Conservation (phyloP, 2,888 invertebrate species). For the Odontomyia ornata region DNA sequence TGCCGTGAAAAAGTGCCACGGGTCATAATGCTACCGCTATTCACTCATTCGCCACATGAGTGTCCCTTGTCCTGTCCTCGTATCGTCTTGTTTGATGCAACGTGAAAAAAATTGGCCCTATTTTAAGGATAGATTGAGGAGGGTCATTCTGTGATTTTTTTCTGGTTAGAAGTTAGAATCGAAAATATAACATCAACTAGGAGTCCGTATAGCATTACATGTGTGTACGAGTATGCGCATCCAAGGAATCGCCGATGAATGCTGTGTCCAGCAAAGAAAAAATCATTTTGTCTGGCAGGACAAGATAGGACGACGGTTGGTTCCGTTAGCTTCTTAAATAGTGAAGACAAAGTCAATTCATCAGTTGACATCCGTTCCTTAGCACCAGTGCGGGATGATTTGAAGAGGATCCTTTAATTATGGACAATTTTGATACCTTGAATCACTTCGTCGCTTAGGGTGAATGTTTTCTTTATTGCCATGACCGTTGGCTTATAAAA, state of each 20-base stretch:
- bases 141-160: conserved; percentile 31
- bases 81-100: conserved; percentile 10
- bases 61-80: conserved; percentile 21
- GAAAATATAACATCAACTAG: background rate
- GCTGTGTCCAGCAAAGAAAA: background rate
- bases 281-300: conserved; percentile 2
- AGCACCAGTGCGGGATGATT: too few relatives aligned
- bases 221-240: background rate
- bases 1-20: conserved; percentile 30
- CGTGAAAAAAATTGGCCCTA: conserved; percentile 24
- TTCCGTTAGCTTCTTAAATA: background rate
- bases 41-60: conserved; percentile 29
- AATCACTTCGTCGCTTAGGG: too few relatives aligned
- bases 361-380: too few relatives aligned
- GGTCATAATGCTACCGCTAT: conserved; percentile 34
- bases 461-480: too few relatives aligned
- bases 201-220: background rate
- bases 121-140: conserved; percentile 10
- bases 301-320: background rate
- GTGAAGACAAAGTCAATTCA: background rate
- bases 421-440: background rate
- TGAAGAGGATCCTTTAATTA: background rate
- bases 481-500: too few relatives aligned
- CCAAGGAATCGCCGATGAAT: background rate
- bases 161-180: conserved; percentile 13